Evolutionary conservation across 2,797 vertebrate genomes (phyloP).

Genomic region (Danio albolineatus): DNA sequence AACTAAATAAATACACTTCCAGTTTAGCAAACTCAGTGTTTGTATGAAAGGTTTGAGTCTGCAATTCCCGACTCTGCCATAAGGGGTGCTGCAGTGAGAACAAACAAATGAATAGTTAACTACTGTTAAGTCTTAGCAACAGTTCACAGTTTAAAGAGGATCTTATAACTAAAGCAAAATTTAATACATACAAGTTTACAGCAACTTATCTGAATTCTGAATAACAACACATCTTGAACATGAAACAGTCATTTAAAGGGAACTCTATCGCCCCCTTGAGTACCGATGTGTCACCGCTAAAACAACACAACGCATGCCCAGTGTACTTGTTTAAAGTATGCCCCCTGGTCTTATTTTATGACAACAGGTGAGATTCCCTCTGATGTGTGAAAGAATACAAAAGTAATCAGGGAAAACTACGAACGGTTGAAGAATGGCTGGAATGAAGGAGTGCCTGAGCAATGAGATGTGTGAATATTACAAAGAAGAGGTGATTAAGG

Average conservation of each 20-base stretch:
- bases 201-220: background rate
- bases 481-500: conserved; percentile 40
- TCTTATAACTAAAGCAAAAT: background rate
- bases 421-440: conserved; percentile 19
- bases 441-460: conserved; percentile 21
- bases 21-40: background rate
- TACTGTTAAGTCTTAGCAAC: background rate
- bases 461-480: conserved; percentile 15
- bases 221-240: background rate
- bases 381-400: conserved; percentile 25
- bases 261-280: conserved; percentile 22
- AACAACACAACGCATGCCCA: background rate
- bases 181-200: background rate
- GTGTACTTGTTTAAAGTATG: conserved; percentile 1
- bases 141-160: background rate
- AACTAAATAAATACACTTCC: background rate
- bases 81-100: background rate
- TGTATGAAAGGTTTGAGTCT: background rate
- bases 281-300: background rate
- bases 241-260: background rate
- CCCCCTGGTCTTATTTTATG: background rate
- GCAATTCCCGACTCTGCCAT: background rate
- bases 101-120: background rate
- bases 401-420: conserved; percentile 1
- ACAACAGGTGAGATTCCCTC: background rate